Base-by-base conservation (phyloP, 1,140 invertebrate genomes). In the Temnothorax nylanderi region DNA sequence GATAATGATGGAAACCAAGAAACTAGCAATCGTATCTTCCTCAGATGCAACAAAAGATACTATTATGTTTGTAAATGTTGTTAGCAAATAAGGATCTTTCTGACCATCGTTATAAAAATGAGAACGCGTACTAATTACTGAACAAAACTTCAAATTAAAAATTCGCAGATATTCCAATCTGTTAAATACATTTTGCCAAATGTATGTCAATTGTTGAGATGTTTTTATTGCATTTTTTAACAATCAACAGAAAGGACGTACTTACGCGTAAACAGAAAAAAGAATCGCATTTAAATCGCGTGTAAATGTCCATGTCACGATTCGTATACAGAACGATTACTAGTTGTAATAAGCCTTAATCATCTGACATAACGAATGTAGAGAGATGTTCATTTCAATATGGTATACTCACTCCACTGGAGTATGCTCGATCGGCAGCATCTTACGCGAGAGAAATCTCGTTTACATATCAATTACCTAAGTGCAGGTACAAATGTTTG, bases 391-490 rank as follows among this genome's bases (percentile, higher is more conserved):
- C 89, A 91, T 91, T 87, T 92, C 92, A 88, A 92, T 92, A 87
- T 89, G 87, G 88, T 93, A 93, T 94, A 94, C 93, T 94, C 92
- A 94, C 93, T 93, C 93, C 92, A 90, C 90, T 92, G 92, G 91
- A 93, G 89, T 90, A 91, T 92, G 89, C 92, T 92, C 90, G 91
- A 89, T 89, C 89, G 87, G 92, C 92, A 87, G 93, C 90, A 92
- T 92, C 93, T 93, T 93, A 94, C 91, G 85, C 91, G 91, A 54
- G 91, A 91, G 92, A 92, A 93, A 94, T 93, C 93, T 93, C 89
- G 92, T 93, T 91, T 93, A 94, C 88, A 94, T 93, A 93, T 93
- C 93, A 93, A 93, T 92, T 92, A 93, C 93, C 93, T 94, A 93
- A 91, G 92, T 94, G 92, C 92, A 93, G 88, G 92, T 93, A 93